phyloP scores from a whole-genome alignment of 2,888 invertebrate species.

The Apamea sordens region DNA sequence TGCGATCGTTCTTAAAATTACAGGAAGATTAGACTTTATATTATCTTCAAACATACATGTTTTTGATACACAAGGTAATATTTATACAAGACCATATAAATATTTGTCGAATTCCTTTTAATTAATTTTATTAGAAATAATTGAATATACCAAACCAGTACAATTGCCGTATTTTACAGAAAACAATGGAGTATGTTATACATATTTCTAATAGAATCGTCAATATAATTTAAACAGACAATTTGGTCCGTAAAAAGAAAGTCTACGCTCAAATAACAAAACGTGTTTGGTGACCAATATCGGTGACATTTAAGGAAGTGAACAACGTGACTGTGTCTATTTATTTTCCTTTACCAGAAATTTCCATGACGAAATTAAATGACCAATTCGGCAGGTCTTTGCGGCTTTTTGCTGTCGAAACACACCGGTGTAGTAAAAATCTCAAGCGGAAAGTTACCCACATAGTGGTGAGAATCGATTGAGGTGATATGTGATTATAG shows the following conservation, averaged over 20 bases:
- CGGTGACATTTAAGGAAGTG: conserved; percentile 15
- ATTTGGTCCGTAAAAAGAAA: conserved; percentile 5
- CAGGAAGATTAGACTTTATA: background rate
- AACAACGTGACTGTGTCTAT: background rate
- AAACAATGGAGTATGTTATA: background rate
- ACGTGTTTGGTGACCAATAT: background rate
- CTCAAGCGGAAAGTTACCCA: background rate
- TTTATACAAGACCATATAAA: too few species aligned
- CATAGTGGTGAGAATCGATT: background rate
- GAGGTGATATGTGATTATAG: background rate
- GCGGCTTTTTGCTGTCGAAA: background rate
- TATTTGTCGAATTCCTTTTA: too few species aligned
- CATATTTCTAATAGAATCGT: background rate
- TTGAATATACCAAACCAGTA: too few species aligned
- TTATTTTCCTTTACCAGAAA: background rate
- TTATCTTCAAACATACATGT: background rate
- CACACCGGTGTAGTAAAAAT: background rate
- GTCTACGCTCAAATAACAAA: conserved; percentile 4
- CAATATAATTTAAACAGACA: background rate
- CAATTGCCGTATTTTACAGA: background rate
- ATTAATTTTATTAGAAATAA: too few species aligned
- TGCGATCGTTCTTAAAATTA: background rate
- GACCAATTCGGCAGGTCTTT: background rate
- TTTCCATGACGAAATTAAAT: conserved; percentile 25
- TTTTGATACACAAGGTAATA: background rate